Percentiles rank a stretch among this genome's conserved stretches.
Evolutionary conservation across 2,113 vertebrate species (phyloP).

Genomic region (Bucco capensis): DNA sequence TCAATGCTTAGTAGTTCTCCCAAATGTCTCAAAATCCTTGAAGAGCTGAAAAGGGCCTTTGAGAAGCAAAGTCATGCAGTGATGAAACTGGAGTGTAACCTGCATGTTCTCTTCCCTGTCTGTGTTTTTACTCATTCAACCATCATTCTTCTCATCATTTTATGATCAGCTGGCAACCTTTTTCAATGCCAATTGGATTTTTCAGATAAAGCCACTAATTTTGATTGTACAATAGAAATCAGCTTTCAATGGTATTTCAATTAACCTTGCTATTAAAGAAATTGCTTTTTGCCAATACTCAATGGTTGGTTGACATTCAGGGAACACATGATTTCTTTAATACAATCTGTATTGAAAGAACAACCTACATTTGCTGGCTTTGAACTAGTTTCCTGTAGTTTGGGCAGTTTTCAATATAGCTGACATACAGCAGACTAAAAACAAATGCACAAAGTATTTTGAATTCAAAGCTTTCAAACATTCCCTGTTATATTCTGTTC

Average conservation of each 20-base stretch:
- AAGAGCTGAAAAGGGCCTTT: background rate
- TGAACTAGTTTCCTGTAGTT: background rate
- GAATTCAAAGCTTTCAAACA: background rate
- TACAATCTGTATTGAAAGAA: conserved; percentile 54
- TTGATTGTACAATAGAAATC: conserved; percentile 48
- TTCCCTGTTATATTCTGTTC: background rate
- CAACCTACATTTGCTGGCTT: conserved; percentile 20
- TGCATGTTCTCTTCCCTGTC: background rate
- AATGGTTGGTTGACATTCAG: conserved; percentile 47
- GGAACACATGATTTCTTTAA: conserved; percentile 44
- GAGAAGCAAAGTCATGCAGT: background rate
- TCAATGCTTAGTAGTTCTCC: background rate
- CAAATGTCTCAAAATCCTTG: background rate
- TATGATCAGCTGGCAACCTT: conserved; percentile 44
- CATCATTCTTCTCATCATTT: background rate
- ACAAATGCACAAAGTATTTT: background rate
- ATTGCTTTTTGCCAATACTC: conserved; percentile 62
- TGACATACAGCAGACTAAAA: background rate
- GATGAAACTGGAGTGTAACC: background rate
- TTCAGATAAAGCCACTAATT: conserved; percentile 52
- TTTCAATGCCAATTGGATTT: conserved; percentile 66
- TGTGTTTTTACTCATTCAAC: background rate
- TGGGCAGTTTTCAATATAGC: background rate
- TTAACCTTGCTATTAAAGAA: conserved; percentile 68
- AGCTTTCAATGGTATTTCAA: conserved; percentile 65